phyloP scores from a whole-genome alignment of 2,113 vertebrate species.

The Girardinichthys multiradiatus region DNA sequence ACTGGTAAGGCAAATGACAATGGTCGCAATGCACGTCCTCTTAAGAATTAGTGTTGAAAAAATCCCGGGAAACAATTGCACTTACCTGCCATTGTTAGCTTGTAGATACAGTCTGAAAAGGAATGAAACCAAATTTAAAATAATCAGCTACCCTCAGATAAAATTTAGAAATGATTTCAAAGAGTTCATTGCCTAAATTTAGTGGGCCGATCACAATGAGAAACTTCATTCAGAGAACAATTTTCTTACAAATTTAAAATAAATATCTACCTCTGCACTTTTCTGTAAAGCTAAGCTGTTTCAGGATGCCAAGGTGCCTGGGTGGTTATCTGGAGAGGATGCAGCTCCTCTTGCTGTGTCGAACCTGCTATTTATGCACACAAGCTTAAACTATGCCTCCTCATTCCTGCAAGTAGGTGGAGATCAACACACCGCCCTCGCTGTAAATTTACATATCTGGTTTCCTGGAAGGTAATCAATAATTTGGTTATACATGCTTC shows the following conservation, averaged over 20 bases:
- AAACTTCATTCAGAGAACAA: background rate
- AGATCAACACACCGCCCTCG: background rate
- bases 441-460: background rate
- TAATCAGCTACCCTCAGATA: background rate
- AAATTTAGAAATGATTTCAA: too few species aligned
- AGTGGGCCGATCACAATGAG: background rate
- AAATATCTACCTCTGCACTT: background rate
- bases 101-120: background rate
- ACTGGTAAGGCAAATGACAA: background rate
- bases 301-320: background rate
- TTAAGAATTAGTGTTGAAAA: too few species aligned
- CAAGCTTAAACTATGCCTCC: background rate
- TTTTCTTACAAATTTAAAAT: background rate
- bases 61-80: background rate
- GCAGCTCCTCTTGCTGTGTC: background rate
- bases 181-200: background rate
- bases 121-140: background rate
- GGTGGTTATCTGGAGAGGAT: background rate
- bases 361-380: conserved; percentile 35
- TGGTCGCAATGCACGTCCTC: background rate
- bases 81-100: conserved; percentile 7
- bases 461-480: background rate
- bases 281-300: conserved; percentile 27
- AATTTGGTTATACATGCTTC: background rate
- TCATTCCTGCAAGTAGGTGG: conserved; percentile 33